These are phyloP conservation scores for Pristionchus exspectatus DNA, from an alignment of 2,888 invertebrate species.

Conservation along the genomic window DNA sequence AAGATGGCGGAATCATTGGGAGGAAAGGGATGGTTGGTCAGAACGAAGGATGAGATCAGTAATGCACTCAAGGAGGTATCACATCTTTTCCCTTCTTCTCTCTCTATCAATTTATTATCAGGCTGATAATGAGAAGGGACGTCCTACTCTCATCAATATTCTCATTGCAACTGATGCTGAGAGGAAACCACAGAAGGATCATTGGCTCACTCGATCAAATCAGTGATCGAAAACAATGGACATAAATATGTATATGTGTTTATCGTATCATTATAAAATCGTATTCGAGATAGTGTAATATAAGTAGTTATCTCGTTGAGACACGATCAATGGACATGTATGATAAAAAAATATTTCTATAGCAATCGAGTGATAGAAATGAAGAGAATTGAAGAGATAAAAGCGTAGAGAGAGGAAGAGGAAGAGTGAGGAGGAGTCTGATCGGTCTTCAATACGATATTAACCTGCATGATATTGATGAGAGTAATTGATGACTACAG, in stretches of 20 bases:
- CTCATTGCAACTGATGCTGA: slow-evolving; percentile 91
- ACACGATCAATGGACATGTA: neutral
- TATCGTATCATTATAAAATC: neutral
- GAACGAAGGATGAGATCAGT: slow-evolving; percentile 87
- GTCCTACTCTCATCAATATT: slow-evolving; percentile 92
- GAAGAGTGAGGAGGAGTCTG: neutral
- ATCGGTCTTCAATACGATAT: neutral
- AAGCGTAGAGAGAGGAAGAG: neutral
- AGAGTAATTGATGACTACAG: neutral
- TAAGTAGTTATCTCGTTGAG: neutral
- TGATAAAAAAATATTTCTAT: slow-evolving; percentile 24
- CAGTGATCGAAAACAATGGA: slow-evolving; percentile 59
- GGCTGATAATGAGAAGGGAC: slow-evolving; percentile 84
- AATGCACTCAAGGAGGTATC: slow-evolving; percentile 84
- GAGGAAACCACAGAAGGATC: slow-evolving; percentile 92
- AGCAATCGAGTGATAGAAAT: slow-evolving; percentile 24
- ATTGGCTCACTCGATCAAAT: slow-evolving; percentile 94
- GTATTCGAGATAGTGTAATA: neutral
- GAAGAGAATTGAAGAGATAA: slow-evolving; percentile 18
- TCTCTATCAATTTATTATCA: neutral
- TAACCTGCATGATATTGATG: neutral
- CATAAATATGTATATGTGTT: neutral
- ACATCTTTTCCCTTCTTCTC: neutral
- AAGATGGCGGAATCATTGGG: slow-evolving; percentile 92
- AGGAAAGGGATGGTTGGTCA: slow-evolving; percentile 88